These are phyloP conservation scores for Medauroidea extradentata DNA, from an alignment of 1,140 invertebrate species.

Conservation along the genomic window DNA sequence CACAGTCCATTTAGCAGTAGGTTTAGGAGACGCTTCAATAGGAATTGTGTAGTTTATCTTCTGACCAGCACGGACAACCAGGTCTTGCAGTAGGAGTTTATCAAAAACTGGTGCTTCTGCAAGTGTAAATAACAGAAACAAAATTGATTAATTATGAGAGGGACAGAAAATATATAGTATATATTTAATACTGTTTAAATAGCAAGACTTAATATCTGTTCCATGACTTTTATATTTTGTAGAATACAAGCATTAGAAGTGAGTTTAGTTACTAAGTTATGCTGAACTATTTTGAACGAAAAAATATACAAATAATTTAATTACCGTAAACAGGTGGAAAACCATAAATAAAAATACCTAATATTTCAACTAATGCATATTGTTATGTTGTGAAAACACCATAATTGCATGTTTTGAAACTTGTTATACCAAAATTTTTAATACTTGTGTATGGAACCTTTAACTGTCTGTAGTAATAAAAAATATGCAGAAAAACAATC, in stretches of 20 bases:
- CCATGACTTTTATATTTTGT: neutral
- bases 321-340: neutral
- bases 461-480: too few species aligned
- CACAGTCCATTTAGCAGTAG: slow-evolving; percentile 83
- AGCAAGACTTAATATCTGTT: neutral
- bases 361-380: too few species aligned
- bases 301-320: neutral
- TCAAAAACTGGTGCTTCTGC: slow-evolving; percentile 79
- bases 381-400: too few species aligned
- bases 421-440: too few species aligned
- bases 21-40: slow-evolving; percentile 78
- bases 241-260: neutral
- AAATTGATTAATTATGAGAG: too few species aligned
- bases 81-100: slow-evolving; percentile 73
- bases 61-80: slow-evolving; percentile 85
- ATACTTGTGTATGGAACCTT: too few species aligned
- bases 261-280: too few species aligned
- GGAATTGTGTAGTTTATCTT: slow-evolving; percentile 85
- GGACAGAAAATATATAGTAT: too few species aligned
- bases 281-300: neutral
- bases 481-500: too few species aligned
- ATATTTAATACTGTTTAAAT: neutral
- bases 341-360: too few species aligned
- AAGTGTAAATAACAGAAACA: slow-evolving; percentile 24
- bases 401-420: too few species aligned